phyloP scores from a whole-genome alignment of 92 coral and sea anemone genomes.

The Montipora capitata region DNA sequence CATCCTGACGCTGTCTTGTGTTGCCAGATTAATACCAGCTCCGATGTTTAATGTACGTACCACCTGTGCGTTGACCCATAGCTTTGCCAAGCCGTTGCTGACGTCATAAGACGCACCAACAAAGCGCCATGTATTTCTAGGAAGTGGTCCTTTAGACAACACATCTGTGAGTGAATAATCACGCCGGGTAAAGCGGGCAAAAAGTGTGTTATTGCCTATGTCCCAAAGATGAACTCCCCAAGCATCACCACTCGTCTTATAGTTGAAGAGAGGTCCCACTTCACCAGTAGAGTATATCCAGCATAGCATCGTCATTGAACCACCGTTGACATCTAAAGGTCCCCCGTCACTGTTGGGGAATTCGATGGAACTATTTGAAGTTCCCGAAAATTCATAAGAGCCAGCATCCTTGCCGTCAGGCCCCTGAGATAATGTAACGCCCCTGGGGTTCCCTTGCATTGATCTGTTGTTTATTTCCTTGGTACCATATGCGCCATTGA shows the following conservation, averaged over 20 bases:
- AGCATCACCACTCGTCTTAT: constrained; percentile 50
- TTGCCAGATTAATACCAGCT: constrained; percentile 48
- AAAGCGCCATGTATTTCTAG: constrained; percentile 59
- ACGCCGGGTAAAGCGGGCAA: constrained; percentile 64
- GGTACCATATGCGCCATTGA: constrained; percentile 32
- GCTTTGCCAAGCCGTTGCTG: constrained; percentile 48
- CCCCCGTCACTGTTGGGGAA: constrained; percentile 59
- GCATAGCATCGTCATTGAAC: constrained; percentile 62
- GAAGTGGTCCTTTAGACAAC: neutral
- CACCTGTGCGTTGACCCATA: constrained; percentile 75
- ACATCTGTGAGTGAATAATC: constrained; percentile 23
- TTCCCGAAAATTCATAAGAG: constrained; percentile 59
- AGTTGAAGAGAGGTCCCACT: constrained; percentile 70
- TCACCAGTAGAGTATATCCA: constrained; percentile 29
- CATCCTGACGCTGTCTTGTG: constrained; percentile 71
- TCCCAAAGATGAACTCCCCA: constrained; percentile 76
- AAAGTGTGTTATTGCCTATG: constrained; percentile 5
- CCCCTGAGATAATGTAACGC: constrained; percentile 46
- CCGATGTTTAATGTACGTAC: constrained; percentile 51
- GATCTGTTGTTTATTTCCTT: constrained; percentile 45
- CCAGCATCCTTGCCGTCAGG: constrained; percentile 43
- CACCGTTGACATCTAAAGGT: constrained; percentile 24
- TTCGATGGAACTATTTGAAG: constrained; percentile 57
- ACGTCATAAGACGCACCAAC: constrained; percentile 78
- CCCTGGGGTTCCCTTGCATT: constrained; percentile 18